These are phyloP conservation scores for Papio anubis DNA, from an alignment of 2,113 vertebrate species.

Conservation along the genomic window DNA sequence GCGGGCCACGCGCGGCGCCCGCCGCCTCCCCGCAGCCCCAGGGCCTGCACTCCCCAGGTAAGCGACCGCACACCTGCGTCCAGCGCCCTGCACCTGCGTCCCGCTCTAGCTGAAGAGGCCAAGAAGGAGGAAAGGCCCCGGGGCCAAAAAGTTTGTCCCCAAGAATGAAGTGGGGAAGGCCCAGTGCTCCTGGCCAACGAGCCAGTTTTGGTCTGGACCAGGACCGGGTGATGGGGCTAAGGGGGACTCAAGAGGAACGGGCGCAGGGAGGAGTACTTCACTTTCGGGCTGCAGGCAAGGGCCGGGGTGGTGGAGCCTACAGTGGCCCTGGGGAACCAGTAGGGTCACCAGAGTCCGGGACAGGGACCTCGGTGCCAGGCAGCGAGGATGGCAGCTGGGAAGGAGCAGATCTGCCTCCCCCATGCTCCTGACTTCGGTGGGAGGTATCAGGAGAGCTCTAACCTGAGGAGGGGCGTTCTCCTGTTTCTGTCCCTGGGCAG, in stretches of 20 bases:
- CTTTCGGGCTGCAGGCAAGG: not conserved
- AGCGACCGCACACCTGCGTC: constrained; percentile 78
- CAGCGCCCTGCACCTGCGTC: constrained; percentile 48
- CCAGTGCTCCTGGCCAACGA: not conserved
- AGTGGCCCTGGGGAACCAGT: not conserved
- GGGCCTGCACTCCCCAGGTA: constrained; percentile 72
- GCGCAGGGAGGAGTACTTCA: not conserved
- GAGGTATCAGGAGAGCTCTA: not conserved
- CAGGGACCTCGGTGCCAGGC: too few species aligned
- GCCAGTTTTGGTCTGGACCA: not conserved
- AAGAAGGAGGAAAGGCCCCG: not conserved
- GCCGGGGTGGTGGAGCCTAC: not conserved
- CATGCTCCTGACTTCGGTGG: not conserved
- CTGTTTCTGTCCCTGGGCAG: not conserved
- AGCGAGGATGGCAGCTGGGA: not conserved
- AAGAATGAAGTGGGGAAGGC: not conserved
- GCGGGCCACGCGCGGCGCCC: constrained; percentile 74
- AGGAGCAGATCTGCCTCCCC: not conserved
- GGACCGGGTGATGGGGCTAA: not conserved
- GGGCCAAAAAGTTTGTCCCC: constrained; percentile 62
- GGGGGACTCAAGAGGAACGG: not conserved
- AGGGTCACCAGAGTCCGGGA: not conserved
- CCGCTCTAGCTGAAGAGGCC: not conserved
- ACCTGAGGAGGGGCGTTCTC: not conserved
- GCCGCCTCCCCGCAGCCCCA: constrained; percentile 68